Percentiles rank a stretch among this genome's conserved stretches.
phyloP scores from a whole-genome alignment of 2,113 vertebrate genomes.

The Macrotis lagotis region DNA sequence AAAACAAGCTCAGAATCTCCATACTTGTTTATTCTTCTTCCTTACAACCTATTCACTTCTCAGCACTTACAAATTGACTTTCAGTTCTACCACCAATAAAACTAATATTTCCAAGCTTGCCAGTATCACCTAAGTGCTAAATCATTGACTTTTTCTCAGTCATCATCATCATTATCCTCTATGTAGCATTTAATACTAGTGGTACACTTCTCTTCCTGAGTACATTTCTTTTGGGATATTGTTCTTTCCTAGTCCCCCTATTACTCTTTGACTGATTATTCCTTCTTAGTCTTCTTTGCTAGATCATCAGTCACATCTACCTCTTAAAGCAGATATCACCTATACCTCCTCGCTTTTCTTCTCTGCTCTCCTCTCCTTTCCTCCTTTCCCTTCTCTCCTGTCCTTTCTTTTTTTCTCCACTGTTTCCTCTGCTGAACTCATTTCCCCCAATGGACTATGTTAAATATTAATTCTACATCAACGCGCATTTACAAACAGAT shows the following conservation, averaged over 20 bases:
- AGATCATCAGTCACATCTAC: background rate
- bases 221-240: background rate
- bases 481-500: background rate
- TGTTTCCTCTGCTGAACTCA: background rate
- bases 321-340: background rate
- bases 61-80: background rate
- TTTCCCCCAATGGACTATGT: background rate
- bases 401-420: background rate
- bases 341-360: background rate
- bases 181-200: background rate
- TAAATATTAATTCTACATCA: background rate
- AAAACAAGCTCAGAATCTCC: background rate
- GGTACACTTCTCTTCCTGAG: background rate
- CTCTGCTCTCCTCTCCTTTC: no score
- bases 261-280: background rate
- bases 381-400: background rate
- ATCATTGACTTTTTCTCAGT: background rate
- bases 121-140: background rate
- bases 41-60: background rate
- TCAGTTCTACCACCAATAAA: background rate
- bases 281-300: background rate
- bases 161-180: background rate
- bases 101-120: background rate
- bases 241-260: background rate
- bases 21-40: background rate